Conservation (phyloP, 2,888 invertebrate species). For the Slavum lentiscoides region DNA sequence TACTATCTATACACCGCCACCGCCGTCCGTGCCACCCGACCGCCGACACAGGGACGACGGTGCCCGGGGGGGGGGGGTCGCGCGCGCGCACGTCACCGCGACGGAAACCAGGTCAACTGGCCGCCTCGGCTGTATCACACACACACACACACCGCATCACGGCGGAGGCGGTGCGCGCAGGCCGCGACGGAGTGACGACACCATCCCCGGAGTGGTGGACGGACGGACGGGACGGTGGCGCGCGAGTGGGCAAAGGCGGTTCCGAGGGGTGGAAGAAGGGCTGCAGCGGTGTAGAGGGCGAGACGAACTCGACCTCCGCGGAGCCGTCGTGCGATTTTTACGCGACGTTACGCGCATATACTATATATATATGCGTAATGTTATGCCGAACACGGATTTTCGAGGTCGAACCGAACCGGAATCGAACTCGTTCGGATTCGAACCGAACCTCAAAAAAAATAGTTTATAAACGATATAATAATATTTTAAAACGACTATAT, state of each 20-base stretch:
- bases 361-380: too few species aligned
- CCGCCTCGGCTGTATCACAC: constrained; percentile 14
- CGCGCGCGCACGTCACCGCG: not conserved
- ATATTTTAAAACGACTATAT: too few species aligned
- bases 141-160: not conserved
- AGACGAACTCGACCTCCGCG: not conserved
- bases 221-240: not conserved
- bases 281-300: not conserved
- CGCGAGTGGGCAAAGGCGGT: not conserved
- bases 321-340: constrained; percentile 23
- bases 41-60: not conserved
- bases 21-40: not conserved
- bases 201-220: not conserved
- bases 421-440: too few species aligned
- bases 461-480: too few species aligned
- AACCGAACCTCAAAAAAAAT: too few species aligned
- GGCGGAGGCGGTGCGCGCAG: not conserved
- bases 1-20: not conserved
- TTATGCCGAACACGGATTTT: too few species aligned
- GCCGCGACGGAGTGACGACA: not conserved
- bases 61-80: not conserved
- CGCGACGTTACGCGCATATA: not conserved
- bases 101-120: constrained; percentile 31
- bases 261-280: not conserved
- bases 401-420: too few species aligned